Percentiles rank a stretch among this genome's conserved stretches.
These are phyloP conservation scores for Spodoptera littoralis DNA, from an alignment of 2,888 invertebrate species.

Conservation along the genomic window DNA sequence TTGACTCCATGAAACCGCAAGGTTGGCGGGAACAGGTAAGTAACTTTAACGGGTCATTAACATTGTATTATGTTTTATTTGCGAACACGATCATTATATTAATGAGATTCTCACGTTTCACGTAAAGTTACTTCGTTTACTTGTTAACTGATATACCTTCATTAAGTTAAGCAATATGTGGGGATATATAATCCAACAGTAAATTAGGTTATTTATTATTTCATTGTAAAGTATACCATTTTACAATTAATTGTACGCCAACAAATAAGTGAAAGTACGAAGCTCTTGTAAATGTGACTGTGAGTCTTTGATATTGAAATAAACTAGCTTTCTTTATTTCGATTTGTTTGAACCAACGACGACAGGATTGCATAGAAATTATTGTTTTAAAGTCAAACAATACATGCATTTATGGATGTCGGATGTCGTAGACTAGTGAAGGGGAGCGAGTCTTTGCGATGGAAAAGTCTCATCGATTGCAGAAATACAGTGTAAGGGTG, in stretches of 20 bases:
- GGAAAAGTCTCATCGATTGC: conserved; percentile 39
- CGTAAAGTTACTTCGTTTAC: conserved; percentile 38
- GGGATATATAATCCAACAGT: neutral
- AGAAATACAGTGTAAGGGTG: conserved; percentile 37
- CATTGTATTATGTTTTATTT: conserved; percentile 76
- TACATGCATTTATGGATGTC: conserved; percentile 43
- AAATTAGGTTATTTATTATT: too few species aligned
- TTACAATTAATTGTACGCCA: too few species aligned
- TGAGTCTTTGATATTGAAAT: conserved; percentile 12
- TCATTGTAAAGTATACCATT: too few species aligned
- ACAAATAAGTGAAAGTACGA: conserved; percentile 6
- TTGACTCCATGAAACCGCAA: conserved; percentile 78
- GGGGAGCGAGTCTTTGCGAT: conserved; percentile 25
- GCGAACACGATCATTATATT: conserved; percentile 68
- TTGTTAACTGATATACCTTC: conserved; percentile 17
- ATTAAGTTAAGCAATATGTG: conserved; percentile 4
- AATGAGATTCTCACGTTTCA: conserved; percentile 64
- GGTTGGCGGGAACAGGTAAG: conserved; percentile 72
- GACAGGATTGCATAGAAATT: conserved; percentile 30
- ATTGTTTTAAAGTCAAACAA: conserved; percentile 35
- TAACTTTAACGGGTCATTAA: conserved; percentile 82
- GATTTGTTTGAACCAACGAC: conserved; percentile 21
- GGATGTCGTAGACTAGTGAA: conserved; percentile 42
- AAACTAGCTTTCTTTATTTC: conserved; percentile 31
- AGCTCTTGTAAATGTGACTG: conserved; percentile 4